Percentiles rank a stretch among this genome's conserved stretches.
phyloP scores from a whole-genome alignment of 2,797 vertebrate genomes.

The Denticeps clupeoides region DNA sequence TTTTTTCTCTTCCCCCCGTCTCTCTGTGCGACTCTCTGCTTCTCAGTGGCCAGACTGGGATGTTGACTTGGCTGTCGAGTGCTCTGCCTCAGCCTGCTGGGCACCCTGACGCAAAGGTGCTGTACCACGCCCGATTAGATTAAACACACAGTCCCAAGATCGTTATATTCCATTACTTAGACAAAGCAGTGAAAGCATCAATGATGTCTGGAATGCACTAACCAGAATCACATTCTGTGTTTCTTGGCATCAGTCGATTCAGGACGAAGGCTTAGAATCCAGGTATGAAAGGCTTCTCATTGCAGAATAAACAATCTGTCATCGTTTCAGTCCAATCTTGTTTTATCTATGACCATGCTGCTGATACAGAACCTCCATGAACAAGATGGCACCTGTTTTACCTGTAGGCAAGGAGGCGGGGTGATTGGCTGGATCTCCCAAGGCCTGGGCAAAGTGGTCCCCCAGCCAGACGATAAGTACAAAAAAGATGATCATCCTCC shows the following conservation, averaged over 20 bases:
- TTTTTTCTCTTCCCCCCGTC: not conserved
- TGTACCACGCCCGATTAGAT: not conserved
- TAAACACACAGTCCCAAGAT: not conserved
- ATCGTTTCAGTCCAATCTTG: no score
- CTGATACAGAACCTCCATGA: no score
- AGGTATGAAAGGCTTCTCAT: no score
- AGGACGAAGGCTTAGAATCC: no score
- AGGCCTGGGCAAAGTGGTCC: conserved; percentile 72
- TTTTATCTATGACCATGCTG: no score
- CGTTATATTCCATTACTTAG: no score
- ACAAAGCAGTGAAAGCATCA: no score
- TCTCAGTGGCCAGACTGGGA: conserved; percentile 40
- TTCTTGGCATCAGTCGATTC: no score
- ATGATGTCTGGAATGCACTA: no score
- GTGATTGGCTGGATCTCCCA: conserved; percentile 75
- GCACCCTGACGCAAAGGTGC: conserved; percentile 42
- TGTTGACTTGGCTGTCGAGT: conserved; percentile 60
- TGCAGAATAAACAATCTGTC: no score
- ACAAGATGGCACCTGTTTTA: not conserved
- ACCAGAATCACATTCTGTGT: no score
- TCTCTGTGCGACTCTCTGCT: not conserved
- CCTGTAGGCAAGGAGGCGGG: conserved; percentile 44
- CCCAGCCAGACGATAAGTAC: conserved; percentile 69
- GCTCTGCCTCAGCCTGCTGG: conserved; percentile 52
- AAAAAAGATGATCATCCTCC: conserved; percentile 13